These are phyloP conservation scores for Agelastica alni DNA, from an alignment of 2,888 invertebrate genomes.

Conservation along the genomic window DNA sequence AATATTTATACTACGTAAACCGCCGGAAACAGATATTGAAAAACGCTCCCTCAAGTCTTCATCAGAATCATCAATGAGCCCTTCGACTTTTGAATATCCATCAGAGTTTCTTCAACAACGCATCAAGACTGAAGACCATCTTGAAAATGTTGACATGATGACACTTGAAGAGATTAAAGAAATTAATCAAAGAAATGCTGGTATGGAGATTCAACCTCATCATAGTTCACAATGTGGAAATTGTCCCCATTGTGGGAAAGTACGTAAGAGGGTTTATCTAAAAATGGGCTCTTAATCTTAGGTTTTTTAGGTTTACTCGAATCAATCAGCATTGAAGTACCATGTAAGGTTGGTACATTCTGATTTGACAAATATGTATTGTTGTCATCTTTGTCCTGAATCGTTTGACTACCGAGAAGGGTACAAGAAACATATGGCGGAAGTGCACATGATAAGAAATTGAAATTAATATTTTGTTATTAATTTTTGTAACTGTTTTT, in stretches of 20 bases:
- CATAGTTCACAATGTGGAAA: slow-evolving; percentile 62
- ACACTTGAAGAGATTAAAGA: slow-evolving; percentile 38
- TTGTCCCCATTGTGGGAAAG: slow-evolving; percentile 71
- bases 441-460: slow-evolving; percentile 67
- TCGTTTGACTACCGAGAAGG: slow-evolving; percentile 71
- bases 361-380: slow-evolving; percentile 68
- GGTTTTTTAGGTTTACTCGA: slow-evolving; percentile 60
- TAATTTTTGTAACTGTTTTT: slow-evolving; percentile 24
- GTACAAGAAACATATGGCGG: slow-evolving; percentile 72
- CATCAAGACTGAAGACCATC: slow-evolving; percentile 46
- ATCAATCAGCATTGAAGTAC: slow-evolving; percentile 71
- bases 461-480: slow-evolving; percentile 47
- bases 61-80: slow-evolving; percentile 43
- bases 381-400: slow-evolving; percentile 71
- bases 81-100: slow-evolving; percentile 45
- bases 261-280: too few species aligned
- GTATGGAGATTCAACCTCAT: slow-evolving; percentile 42
- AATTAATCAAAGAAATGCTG: slow-evolving; percentile 29
- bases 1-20: slow-evolving; percentile 46
- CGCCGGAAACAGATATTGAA: slow-evolving; percentile 44
- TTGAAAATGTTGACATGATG: slow-evolving; percentile 37
- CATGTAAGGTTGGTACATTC: slow-evolving; percentile 67
- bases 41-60: slow-evolving; percentile 25
- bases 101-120: slow-evolving; percentile 44
- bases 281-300: background rate